Conservation (phyloP, 2,888 invertebrate genomes). For the Trichopria drosophilae region DNA sequence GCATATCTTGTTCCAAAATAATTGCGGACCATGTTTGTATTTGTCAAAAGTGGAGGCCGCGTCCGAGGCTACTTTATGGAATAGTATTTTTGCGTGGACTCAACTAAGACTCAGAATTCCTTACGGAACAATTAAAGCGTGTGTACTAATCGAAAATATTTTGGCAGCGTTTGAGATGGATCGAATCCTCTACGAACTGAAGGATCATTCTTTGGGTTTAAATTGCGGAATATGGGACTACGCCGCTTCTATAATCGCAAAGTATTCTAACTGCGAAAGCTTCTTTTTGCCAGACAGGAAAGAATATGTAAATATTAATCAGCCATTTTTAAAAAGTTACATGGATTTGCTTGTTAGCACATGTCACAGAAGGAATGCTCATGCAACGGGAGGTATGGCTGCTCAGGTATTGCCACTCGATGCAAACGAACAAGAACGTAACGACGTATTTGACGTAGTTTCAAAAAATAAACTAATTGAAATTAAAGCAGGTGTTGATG, state of each 20-base stretch:
- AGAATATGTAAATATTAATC: conserved; percentile 69
- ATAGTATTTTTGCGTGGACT: conserved; percentile 69
- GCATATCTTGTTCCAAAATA: conserved; percentile 60
- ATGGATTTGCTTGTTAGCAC: conserved; percentile 64
- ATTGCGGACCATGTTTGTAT: conserved; percentile 71
- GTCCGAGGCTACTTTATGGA: conserved; percentile 70
- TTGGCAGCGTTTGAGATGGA: conserved; percentile 71
- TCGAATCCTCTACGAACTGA: conserved; percentile 68
- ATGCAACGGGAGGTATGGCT: conserved; percentile 72
- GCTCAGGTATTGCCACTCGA: conserved; percentile 63
- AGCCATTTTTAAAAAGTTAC: conserved; percentile 67
- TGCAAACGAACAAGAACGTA: conserved; percentile 56
- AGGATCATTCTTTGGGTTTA: conserved; percentile 69
- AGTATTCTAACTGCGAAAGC: conserved; percentile 65
- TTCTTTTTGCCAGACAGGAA: conserved; percentile 71
- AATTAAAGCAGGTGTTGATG: conserved; percentile 67
- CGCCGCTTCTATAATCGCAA: conserved; percentile 67
- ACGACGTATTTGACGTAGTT: no score
- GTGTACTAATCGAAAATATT: conserved; percentile 73
- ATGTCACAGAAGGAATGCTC: conserved; percentile 66
- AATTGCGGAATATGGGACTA: conserved; percentile 80
- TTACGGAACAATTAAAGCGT: conserved; percentile 69
- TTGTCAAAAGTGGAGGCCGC: conserved; percentile 72
- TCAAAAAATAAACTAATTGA: conserved; percentile 62
- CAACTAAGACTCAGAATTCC: conserved; percentile 64